Base-by-base conservation (phyloP, 2,888 invertebrate genomes). In the Cataglyphis altisquamis region DNA sequence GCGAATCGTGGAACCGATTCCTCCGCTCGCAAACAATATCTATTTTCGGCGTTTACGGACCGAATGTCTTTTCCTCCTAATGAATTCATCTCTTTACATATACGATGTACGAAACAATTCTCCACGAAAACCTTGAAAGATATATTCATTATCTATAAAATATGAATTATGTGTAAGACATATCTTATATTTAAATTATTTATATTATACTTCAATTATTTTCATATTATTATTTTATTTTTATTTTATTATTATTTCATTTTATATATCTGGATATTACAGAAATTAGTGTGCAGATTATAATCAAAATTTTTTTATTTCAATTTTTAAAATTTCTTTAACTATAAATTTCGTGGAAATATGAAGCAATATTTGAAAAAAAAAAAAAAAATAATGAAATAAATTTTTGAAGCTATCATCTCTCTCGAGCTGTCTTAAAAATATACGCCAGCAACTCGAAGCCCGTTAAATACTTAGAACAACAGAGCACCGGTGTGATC, bases 1-100 rank as follows among this genome's bases (percentile, higher is more conserved):
- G 84, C 82, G 86, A 88, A 89, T 88, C 84, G 83, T 86, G 87
- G 66, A 90, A 85, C 85, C 78, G 87, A 87, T 89, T 89, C 85
- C 64, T 32, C 75, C 21, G 73, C 82, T 48, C 68, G 68, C 67
- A 72, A 68, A 67, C 77, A 64, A 84, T 64, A 72, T 67, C 68
- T 70, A 66, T 48, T 77, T 84, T 77, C 29, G 66, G 62, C 21
- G 32, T 80, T 32, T 25, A 41, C 63, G 29, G 18, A 18, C 41
- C 62, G 48, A 57, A 41, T n/a, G 36, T 68, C 39, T 32, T 70
- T 70, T 45, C n/a, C 12, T n/a, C n/a, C 63, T 68, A 68, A 68
- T 15, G 63, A 83, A 80, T 32, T 45, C 55, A 15, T 70, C 48
- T 36, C n/a, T 21, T 41, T 55, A 4, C 36, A 18, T n/a, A 21